Percentiles rank a stretch among this genome's conserved stretches.
Evolutionary conservation across 2,797 vertebrate genomes (phyloP).

Genomic region (Cyclura pinguis): DNA sequence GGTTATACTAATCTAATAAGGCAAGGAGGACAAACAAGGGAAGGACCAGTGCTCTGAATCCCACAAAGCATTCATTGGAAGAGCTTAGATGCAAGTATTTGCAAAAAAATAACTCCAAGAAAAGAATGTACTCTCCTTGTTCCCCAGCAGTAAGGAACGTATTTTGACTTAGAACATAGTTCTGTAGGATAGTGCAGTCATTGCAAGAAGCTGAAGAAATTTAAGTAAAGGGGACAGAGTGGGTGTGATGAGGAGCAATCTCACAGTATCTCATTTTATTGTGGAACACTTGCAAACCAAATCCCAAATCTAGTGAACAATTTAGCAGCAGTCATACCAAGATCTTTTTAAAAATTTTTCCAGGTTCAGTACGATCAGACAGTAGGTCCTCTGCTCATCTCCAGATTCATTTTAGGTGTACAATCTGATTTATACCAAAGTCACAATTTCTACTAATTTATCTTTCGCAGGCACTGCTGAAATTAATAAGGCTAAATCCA

Average conservation of each 20-base stretch:
- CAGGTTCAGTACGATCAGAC: not conserved
- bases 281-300: not conserved
- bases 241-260: not conserved
- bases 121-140: not conserved
- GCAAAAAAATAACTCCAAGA: not conserved
- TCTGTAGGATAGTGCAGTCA: not conserved
- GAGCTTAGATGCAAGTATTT: not conserved
- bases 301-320: not conserved
- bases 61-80: not conserved
- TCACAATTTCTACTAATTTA: not conserved
- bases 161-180: not conserved
- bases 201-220: not conserved
- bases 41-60: not conserved
- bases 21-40: not conserved
- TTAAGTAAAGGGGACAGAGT: not conserved
- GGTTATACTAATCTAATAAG: not conserved
- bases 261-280: not conserved
- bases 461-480: not conserved
- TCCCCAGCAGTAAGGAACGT: constrained; percentile 19
- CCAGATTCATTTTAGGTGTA: not conserved
- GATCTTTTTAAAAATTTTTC: not conserved
- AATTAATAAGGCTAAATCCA: not conserved
- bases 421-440: no score
- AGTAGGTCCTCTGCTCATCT: not conserved
- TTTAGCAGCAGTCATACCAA: not conserved